phyloP scores from a whole-genome alignment of 2,888 invertebrate genomes.

The Gasteruption jaculator region DNA sequence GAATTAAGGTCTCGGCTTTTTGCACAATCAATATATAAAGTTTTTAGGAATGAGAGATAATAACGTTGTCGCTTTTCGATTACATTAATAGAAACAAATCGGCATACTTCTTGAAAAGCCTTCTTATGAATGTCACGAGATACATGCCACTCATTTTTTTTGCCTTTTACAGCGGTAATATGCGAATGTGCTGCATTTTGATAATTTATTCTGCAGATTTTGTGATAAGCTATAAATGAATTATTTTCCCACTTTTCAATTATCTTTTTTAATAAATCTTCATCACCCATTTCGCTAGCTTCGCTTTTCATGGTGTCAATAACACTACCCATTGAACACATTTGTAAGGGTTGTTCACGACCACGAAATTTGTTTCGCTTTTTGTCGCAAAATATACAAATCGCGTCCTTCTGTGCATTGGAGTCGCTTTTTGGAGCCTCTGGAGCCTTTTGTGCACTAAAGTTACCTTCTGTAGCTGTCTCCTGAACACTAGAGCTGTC shows the following conservation, averaged over 20 bases:
- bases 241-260: slow-evolving; percentile 9
- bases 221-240: slow-evolving; percentile 12
- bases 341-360: slow-evolving; percentile 16
- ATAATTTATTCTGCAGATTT: slow-evolving; percentile 14
- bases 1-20: neutral
- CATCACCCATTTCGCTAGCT: slow-evolving; percentile 13
- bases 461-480: slow-evolving; percentile 7
- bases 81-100: slow-evolving; percentile 14
- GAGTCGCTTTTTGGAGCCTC: slow-evolving; percentile 9
- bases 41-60: no score
- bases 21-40: no score
- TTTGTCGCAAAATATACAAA: slow-evolving; percentile 18
- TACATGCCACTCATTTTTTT: slow-evolving; percentile 16
- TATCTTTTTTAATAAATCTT: slow-evolving; percentile 12
- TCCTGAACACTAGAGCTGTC: no score
- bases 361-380: slow-evolving; percentile 17
- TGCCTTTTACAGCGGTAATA: slow-evolving; percentile 5
- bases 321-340: slow-evolving; percentile 12
- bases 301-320: slow-evolving; percentile 12
- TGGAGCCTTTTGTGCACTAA: slow-evolving; percentile 5
- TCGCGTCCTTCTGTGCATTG: no score
- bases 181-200: slow-evolving; percentile 6
- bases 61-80: slow-evolving; percentile 9
- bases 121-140: slow-evolving; percentile 10
- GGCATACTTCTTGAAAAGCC: slow-evolving; percentile 13